Conservation (phyloP, 2,888 invertebrate species). For the Sisyra nigra region DNA sequence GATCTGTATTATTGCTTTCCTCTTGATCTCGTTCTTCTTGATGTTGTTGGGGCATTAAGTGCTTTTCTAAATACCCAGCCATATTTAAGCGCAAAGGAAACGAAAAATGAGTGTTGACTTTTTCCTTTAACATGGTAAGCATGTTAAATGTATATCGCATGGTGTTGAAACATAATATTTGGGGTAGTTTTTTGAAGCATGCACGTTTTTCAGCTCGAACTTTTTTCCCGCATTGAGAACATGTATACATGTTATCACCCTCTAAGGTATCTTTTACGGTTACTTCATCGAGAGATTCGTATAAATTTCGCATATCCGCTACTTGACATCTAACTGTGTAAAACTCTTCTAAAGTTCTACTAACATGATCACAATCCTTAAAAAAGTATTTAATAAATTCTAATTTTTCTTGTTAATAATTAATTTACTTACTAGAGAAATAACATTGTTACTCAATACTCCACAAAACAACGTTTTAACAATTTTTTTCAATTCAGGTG, state of each 20-base stretch:
- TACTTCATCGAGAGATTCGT: conserved; percentile 91
- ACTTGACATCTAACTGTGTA: conserved; percentile 94
- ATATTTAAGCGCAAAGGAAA: conserved; percentile 87
- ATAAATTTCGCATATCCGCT: conserved; percentile 89
- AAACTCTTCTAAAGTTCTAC: conserved; percentile 87
- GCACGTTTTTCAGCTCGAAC: conserved; percentile 92
- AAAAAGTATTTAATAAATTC: conserved; percentile 9
- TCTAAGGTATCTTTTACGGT: conserved; percentile 93
- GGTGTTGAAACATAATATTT: conserved; percentile 88
- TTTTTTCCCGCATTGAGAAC: conserved; percentile 88
- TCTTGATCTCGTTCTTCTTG: conserved; percentile 51
- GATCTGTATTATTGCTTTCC: conserved; percentile 37
- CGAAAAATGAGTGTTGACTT: conserved; percentile 93
- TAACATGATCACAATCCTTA: conserved; percentile 87
- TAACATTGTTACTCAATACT: conserved; percentile 87
- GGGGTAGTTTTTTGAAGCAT: conserved; percentile 85
- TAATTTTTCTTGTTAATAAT: too few species aligned
- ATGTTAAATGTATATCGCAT: conserved; percentile 97
- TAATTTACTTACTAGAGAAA: conserved; percentile 55
- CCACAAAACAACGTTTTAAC: conserved; percentile 89
- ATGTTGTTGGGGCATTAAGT: conserved; percentile 78
- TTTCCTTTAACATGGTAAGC: conserved; percentile 94
- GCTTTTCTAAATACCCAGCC: conserved; percentile 89
- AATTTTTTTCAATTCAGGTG: conserved; percentile 70
- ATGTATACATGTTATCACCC: conserved; percentile 96